Percentiles rank a stretch among this genome's conserved stretches.
Evolutionary conservation across 2,888 invertebrate species (phyloP).

Genomic region (Catonia carolina): DNA sequence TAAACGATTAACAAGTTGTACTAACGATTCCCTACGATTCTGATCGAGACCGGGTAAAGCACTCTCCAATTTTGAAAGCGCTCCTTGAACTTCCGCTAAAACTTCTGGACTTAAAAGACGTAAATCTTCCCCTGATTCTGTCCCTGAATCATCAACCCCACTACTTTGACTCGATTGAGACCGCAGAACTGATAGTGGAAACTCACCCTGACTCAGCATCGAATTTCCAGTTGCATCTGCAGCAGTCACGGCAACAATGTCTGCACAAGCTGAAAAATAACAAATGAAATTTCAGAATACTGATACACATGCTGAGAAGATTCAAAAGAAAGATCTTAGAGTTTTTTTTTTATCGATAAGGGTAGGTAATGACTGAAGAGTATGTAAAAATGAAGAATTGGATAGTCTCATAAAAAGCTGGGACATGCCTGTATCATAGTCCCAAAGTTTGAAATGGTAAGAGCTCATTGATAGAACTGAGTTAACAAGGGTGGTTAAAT

Average conservation of each 20-base stretch:
- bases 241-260: constrained; percentile 47
- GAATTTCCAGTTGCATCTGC: constrained; percentile 41
- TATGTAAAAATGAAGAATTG: no score
- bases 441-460: no score
- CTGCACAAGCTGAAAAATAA: constrained; percentile 46
- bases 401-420: no score
- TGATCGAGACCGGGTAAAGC: constrained; percentile 54
- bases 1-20: constrained; percentile 62
- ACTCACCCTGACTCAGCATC: constrained; percentile 60
- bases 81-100: constrained; percentile 68
- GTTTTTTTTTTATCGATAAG: background rate
- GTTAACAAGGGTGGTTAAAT: no score
- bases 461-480: no score
- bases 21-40: constrained; percentile 52
- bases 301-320: background rate
- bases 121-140: constrained; percentile 63
- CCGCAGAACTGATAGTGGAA: constrained; percentile 43
- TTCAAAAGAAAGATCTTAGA: constrained; percentile 15
- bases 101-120: constrained; percentile 54
- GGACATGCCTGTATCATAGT: no score
- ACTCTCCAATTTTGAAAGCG: constrained; percentile 64
- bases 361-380: no score
- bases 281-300: constrained; percentile 1
- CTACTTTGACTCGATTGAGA: constrained; percentile 30
- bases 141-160: constrained; percentile 54